These are phyloP conservation scores for Lutjanus erythropterus DNA, from an alignment of 2,113 vertebrate genomes.

Conservation along the genomic window DNA sequence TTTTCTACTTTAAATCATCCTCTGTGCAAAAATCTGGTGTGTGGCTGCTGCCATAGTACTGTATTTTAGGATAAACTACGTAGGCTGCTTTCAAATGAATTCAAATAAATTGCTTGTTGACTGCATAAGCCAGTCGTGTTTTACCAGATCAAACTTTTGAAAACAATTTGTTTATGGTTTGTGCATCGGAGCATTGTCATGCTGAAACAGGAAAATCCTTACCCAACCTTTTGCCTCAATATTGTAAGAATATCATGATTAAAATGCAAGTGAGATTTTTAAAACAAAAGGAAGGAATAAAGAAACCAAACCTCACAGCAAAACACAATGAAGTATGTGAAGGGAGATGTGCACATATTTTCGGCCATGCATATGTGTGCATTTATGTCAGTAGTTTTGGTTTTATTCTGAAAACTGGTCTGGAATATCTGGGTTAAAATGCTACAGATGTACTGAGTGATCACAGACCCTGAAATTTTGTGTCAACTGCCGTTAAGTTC, in stretches of 20 bases:
- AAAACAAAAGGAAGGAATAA: background rate
- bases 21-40: background rate
- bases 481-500: slow-evolving; percentile 18
- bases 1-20: too few relatives aligned
- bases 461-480: slow-evolving; percentile 13
- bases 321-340: background rate
- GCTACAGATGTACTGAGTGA: slow-evolving; percentile 2
- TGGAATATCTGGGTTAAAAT: background rate
- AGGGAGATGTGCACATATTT: background rate
- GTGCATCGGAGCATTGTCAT: background rate
- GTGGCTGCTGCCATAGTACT: too few relatives aligned
- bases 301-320: background rate
- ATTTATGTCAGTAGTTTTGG: background rate
- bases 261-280: background rate
- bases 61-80: background rate
- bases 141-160: background rate
- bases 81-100: background rate
- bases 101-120: background rate
- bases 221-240: background rate
- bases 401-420: background rate
- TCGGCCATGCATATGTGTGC: background rate
- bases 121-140: background rate
- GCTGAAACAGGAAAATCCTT: background rate
- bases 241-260: background rate
- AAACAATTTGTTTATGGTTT: background rate